Percentiles rank a stretch among this genome's conserved stretches.
Conservation (phyloP, 2,888 invertebrate species). For the Timema cristinae region DNA sequence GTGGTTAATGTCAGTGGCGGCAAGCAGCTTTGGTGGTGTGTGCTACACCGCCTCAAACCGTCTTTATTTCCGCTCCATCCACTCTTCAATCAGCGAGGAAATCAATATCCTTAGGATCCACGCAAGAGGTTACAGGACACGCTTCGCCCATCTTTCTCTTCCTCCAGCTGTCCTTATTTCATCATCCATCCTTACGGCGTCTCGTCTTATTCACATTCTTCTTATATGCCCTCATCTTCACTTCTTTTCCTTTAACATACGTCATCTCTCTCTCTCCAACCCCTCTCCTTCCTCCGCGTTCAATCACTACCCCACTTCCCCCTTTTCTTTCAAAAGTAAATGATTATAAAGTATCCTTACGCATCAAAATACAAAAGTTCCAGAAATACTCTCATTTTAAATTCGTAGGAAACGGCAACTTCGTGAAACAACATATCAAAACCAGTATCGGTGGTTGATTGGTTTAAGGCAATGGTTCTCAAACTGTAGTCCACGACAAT, state of each 20-base stretch:
- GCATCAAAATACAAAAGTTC: no score
- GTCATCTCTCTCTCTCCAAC: neutral
- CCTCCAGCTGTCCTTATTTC: neutral
- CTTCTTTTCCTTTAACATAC: neutral
- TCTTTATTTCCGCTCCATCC: slow-evolving; percentile 29
- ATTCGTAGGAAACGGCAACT: no score
- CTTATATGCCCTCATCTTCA: neutral
- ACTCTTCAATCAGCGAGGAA: slow-evolving; percentile 29
- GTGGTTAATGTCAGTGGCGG: no score
- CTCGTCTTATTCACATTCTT: neutral
- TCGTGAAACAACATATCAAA: no score
- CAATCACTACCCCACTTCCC: neutral
- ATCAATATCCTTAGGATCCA: slow-evolving; percentile 25
- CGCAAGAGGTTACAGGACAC: slow-evolving; percentile 21
- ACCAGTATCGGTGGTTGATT: no score
- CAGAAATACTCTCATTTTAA: no score
- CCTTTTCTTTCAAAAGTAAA: neutral
- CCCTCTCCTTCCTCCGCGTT: neutral
- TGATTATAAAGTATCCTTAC: no score
- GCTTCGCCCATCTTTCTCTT: neutral
- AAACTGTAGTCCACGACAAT: no score
- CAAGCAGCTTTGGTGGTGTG: no score
- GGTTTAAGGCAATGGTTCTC: no score
- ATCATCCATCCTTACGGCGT: neutral
- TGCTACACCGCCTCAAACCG: slow-evolving; percentile 21